Evolutionary conservation across 2,113 vertebrate genomes (phyloP), one percentile per base, ranked within the genome.

Genomic region (Otis tarda): DNA sequence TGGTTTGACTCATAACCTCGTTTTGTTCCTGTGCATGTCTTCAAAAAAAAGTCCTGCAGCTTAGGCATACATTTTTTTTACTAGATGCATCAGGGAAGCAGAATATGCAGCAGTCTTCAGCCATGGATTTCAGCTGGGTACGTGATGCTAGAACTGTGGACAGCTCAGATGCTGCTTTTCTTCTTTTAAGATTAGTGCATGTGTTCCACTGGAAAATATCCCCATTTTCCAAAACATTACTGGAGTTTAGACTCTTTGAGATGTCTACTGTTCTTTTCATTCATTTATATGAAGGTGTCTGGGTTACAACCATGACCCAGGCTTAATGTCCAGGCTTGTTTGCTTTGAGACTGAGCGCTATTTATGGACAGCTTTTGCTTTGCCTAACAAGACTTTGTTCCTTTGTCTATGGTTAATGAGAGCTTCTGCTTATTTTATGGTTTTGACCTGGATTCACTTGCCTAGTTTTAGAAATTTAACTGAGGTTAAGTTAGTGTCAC

Each of bases 391-490:
- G 39, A n/a, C 4, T 64, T 68, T 28, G 59, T 8, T 37, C 13
- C 4, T 63, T 41, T 14, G 0, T 35, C 22, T 86, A 68, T 1
- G 0, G 6, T 7, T 43, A 47, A 37, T 33, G 4, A 22, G 21
- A 49, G 1, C 2, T 60, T 11, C 8, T 52, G 11, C 5, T n/a
- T 8, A 7, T 18, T 47, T 6, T 5, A 18, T 14, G 3, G 2
- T 79, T 82, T 83, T 60, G 21, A 4, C 3, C 5, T 69, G 23
- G 37, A n/a, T 75, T 75, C 11, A 28, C 13, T 65, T 70, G 3
- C 5, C 5, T 35, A 23, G 5, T 12, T 65, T 87, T 70, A 61
- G 14, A 28, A 53, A 61, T 74, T 74, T 50, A 12, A 24, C 11
- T 45, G 13, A 35, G 2, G 6, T 55, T 81, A 59, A 31, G 23